A percentile compares a stretch with the other conserved stretches of the same genome.
Evolutionary conservation across 2,888 invertebrate species (phyloP).

Genomic region (Cordilura impudica): DNA sequence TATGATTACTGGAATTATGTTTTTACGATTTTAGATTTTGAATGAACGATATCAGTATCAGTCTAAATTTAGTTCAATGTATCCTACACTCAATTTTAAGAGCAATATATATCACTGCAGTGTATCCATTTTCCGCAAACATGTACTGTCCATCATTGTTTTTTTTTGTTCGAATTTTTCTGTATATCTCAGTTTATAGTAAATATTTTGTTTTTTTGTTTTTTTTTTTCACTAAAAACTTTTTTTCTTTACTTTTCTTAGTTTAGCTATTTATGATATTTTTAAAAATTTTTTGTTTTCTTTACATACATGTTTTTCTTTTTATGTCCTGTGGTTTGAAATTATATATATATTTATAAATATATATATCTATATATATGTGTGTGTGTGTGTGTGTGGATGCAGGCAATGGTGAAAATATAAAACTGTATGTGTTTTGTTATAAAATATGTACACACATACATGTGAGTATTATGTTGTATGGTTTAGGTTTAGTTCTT

Average conservation of each 20-base stretch:
- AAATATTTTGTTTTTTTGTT: no score
- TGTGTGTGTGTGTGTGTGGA: not conserved
- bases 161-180: not conserved
- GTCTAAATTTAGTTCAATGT: no score
- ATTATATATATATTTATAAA: not conserved
- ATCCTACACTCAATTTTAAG: no score
- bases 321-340: not conserved
- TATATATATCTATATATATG: not conserved
- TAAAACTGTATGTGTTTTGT: not conserved
- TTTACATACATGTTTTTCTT: not conserved
- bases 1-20: no score
- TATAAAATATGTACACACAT: not conserved
- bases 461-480: not conserved
- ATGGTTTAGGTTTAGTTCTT: not conserved
- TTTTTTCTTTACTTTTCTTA: not conserved
- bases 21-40: no score
- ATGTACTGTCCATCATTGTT: not conserved
- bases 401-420: not conserved
- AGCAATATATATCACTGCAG: not conserved
- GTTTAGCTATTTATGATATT: not conserved
- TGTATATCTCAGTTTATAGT: not conserved
- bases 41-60: no score
- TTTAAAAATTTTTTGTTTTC: not conserved
- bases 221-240: not conserved
- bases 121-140: not conserved